phyloP scores from a whole-genome alignment of 1,140 invertebrate species.

The Trichogramma pretiosum region DNA sequence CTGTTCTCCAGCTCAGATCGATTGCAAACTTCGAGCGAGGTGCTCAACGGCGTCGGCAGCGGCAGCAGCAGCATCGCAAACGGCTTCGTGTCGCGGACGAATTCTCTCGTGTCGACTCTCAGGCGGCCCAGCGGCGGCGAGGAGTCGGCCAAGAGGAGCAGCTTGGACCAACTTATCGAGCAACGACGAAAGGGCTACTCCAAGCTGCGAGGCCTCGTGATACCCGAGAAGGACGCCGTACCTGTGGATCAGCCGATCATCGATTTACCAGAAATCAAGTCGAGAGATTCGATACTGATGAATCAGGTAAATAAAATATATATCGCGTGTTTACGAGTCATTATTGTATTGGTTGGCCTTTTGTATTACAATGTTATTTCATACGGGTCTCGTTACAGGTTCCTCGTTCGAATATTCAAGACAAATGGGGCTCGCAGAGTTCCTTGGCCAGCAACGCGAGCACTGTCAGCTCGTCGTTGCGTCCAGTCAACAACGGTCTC shows the following conservation, averaged over 20 bases:
- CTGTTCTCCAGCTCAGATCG: background rate
- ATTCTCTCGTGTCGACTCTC: constrained; percentile 40
- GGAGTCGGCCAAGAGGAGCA: constrained; percentile 39
- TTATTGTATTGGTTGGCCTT: too few relatives aligned
- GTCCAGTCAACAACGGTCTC: constrained; percentile 25
- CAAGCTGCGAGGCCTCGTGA: constrained; percentile 75
- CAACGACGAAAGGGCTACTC: constrained; percentile 70
- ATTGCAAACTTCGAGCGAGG: constrained; percentile 12
- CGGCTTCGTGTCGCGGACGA: constrained; percentile 36
- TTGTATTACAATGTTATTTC: constrained; percentile 2
- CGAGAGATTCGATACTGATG: constrained; percentile 44
- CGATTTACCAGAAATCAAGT: constrained; percentile 75
- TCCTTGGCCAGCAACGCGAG: constrained; percentile 35
- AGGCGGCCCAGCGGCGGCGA: constrained; percentile 32
- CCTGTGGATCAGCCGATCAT: constrained; percentile 48
- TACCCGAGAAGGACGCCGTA: constrained; percentile 63
- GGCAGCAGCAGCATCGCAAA: background rate
- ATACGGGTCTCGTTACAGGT: constrained; percentile 23
- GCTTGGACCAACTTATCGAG: constrained; percentile 62
- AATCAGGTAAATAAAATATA: constrained; percentile 33
- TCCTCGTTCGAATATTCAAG: constrained; percentile 30
- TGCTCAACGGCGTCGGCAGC: background rate
- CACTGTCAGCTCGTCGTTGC: constrained; percentile 28
- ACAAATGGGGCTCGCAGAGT: constrained; percentile 39
- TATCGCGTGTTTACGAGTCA: too few relatives aligned